A percentile compares a stretch with the other conserved stretches of the same genome.
Evolutionary conservation across 2,113 vertebrate genomes (phyloP).

Genomic region (Leptodactylus fuscus): DNA sequence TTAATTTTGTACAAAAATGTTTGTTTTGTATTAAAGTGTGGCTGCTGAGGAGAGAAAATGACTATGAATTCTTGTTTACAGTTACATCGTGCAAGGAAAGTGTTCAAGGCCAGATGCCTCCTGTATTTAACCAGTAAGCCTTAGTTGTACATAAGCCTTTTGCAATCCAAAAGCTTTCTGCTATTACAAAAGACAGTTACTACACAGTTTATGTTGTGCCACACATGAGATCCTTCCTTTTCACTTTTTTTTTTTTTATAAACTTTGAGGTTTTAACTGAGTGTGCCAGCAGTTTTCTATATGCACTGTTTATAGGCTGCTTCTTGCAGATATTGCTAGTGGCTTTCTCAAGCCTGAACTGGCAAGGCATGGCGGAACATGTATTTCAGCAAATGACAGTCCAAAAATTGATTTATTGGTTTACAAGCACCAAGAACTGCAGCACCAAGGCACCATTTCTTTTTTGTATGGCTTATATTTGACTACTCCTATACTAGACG

Average conservation of each 20-base stretch:
- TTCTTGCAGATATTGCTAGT: constrained; percentile 68
- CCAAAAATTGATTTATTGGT: constrained; percentile 28
- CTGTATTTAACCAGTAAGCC: constrained; percentile 99
- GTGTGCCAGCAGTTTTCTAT: constrained; percentile 74
- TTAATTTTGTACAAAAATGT: constrained; percentile 72
- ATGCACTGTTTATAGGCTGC: constrained; percentile 76
- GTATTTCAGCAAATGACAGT: constrained; percentile 7
- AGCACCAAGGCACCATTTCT: constrained; percentile 23
- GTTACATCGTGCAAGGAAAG: constrained; percentile 82
- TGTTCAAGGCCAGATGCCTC: constrained; percentile 87
- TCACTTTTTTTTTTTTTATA: constrained; percentile 66
- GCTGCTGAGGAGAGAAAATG: constrained; percentile 85
- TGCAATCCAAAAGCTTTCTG: constrained; percentile 82
- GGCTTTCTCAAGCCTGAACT: background rate
- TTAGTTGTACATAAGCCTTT: constrained; percentile 98
- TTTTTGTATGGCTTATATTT: constrained; percentile 14
- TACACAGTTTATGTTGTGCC: constrained; percentile 90
- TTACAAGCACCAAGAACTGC: background rate
- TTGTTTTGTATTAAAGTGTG: constrained; percentile 81
- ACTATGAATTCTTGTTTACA: constrained; percentile 93
- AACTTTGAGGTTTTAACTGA: constrained; percentile 77
- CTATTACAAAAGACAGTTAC: constrained; percentile 89
- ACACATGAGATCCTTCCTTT: constrained; percentile 73
- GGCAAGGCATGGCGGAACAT: background rate
- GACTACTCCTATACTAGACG: constrained; percentile 80